Evolutionary conservation across 2,888 invertebrate species (phyloP).

Genomic region (Callyntrura sp.): DNA sequence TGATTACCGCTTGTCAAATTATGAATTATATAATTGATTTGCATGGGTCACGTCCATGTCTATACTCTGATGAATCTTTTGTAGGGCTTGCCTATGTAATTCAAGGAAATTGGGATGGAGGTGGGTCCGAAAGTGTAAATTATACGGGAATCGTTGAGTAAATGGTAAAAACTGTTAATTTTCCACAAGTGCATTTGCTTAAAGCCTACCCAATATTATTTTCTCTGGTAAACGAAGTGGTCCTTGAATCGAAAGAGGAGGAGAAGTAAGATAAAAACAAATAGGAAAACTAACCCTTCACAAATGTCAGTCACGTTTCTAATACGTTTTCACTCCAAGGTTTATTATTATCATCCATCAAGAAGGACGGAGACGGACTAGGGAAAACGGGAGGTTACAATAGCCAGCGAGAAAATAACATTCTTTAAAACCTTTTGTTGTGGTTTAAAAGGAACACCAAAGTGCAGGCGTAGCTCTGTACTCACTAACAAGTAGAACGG

Average conservation of each 20-base stretch:
- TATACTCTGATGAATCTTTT: conserved; percentile 12
- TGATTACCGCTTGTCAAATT: conserved; percentile 54
- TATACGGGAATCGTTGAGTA: conserved; percentile 8
- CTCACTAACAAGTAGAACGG: neutral
- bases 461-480: neutral
- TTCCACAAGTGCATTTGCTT: too few relatives aligned
- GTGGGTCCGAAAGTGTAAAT: conserved; percentile 14
- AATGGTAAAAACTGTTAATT: conserved; percentile 42
- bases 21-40: conserved; percentile 60
- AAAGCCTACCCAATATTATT: neutral
- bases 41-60: too few relatives aligned
- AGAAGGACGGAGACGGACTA: neutral
- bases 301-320: conserved; percentile 31
- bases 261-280: conserved; percentile 5
- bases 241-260: neutral
- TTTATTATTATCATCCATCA: neutral
- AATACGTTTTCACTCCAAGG: neutral
- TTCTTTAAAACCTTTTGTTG: neutral
- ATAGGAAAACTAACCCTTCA: neutral
- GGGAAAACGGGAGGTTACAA: neutral
- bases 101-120: conserved; percentile 43
- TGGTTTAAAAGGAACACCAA: neutral
- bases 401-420: neutral
- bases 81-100: conserved; percentile 47
- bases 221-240: neutral